Conservation (phyloP, 2,113 vertebrate genomes). For the Vicugna pacos region DNA sequence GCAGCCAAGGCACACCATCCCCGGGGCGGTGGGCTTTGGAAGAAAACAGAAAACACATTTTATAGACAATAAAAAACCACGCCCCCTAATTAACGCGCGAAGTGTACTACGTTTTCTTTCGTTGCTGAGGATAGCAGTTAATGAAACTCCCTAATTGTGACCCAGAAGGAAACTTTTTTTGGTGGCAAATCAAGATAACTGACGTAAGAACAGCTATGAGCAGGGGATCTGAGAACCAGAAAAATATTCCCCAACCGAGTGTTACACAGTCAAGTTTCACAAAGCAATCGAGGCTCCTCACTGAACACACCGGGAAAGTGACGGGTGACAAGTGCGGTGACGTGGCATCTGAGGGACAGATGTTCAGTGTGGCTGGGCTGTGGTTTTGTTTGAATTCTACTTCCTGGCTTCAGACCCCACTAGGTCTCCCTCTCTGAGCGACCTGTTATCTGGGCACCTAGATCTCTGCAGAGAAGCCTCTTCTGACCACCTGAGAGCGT, state of each 20-base stretch:
- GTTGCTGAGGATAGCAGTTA: background rate
- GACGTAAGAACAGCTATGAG: background rate
- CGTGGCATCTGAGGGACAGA: background rate
- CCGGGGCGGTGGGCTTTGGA: background rate
- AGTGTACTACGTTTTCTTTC: background rate
- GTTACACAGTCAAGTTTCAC: background rate
- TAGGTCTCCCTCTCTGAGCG: background rate
- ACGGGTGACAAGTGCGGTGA: background rate
- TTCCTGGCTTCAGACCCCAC: background rate
- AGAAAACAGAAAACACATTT: conserved; percentile 17
- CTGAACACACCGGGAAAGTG: background rate
- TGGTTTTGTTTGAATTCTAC: background rate
- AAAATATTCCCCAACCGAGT: background rate
- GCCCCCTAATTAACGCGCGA: background rate
- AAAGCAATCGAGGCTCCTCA: background rate
- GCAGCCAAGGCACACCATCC: background rate
- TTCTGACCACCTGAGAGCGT: background rate
- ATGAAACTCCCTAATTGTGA: background rate
- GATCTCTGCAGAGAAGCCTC: background rate
- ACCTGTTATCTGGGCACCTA: background rate
- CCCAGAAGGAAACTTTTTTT: background rate
- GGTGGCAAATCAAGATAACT: conserved; percentile 13
- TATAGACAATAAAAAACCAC: conserved; percentile 11
- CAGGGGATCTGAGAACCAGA: background rate
- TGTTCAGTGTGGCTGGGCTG: background rate